Base-by-base conservation (phyloP, 2,113 vertebrate genomes). In the Cynoglossus semilaevis region DNA sequence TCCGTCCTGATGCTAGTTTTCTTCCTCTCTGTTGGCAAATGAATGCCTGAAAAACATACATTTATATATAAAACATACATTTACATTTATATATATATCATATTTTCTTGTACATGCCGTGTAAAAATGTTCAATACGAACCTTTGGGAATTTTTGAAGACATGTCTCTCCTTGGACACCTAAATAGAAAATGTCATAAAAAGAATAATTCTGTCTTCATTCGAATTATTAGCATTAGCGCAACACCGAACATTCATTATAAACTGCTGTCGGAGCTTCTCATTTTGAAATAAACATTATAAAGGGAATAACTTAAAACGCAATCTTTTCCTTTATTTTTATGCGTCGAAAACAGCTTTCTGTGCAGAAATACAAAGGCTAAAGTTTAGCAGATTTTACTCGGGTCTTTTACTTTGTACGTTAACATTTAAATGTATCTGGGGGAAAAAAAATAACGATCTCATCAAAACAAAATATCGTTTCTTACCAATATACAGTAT, bases 91-190 rank as follows among this genome's bases (percentile, higher is more conserved):
- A 13, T 9, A 61, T 36, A 1, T 29, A 61, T 51, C 1, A 44
- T 1, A 2, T 18, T 15, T 40, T 9, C 1, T 29, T 29, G 22
- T 29, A 29, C n/a, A n/a, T n/a, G n/a, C n/a, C n/a, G n/a, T 29
- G 22, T 29, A 44, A 50, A 15, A 64, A 37, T 15, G 17, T 0
- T 7, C 17, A 50, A 2, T 17, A 4, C 22, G 66, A 29, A 83
- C 83, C 75, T 83, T 22, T 81, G 18, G 82, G 80, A 4, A 88
- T 85, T 74, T 82, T 86, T 43, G 80, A 81, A 44, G 74, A 47
- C 82, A 82, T 84, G 22, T 16, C 12, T 60, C 41, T 9, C 6
- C 22, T 8, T 10, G n/a, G 40, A 1, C 0, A 6, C 42, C 54
- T 48, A 10, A 8, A 64, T 1, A 70, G 18, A 51, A 8, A 38